A percentile compares a stretch with the other conserved stretches of the same genome.
Evolutionary conservation across 2,797 vertebrate species (phyloP).

Genomic region (Helicolenus hilgendorfi): DNA sequence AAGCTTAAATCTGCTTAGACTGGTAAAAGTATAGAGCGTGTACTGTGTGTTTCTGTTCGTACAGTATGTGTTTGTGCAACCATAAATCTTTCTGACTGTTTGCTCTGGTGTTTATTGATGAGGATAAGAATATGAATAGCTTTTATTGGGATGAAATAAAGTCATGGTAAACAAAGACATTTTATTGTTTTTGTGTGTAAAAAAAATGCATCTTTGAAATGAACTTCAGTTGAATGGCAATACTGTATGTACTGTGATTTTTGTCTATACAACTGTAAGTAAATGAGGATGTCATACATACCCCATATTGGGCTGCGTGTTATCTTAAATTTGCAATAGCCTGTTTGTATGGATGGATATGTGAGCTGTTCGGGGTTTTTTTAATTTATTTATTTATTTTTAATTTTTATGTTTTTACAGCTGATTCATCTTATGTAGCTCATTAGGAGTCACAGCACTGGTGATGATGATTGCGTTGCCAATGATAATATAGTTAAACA

Average conservation of each 20-base stretch:
- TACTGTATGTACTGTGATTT: background rate
- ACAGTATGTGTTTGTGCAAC: background rate
- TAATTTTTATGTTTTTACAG: background rate
- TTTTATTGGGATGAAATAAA: slow-evolving; percentile 2
- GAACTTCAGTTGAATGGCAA: background rate
- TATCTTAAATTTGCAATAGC: background rate
- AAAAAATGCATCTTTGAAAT: background rate
- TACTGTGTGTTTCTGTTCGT: background rate
- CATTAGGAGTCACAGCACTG: background rate
- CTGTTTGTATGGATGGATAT: background rate
- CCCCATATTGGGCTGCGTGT: background rate
- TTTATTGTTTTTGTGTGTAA: background rate
- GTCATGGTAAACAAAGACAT: background rate
- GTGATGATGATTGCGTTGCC: slow-evolving; percentile 1
- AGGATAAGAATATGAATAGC: background rate
- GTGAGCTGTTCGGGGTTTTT: background rate
- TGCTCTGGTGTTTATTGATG: slow-evolving; percentile 10
- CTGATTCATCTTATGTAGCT: background rate
- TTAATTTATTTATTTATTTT: background rate
- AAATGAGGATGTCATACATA: background rate
- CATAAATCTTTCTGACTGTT: slow-evolving; percentile 10
- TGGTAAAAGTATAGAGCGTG: background rate
- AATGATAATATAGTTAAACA: background rate
- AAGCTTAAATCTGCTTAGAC: slow-evolving; percentile 13
- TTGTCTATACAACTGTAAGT: background rate